These are phyloP conservation scores for Athrips mouffetella DNA, from an alignment of 2,888 invertebrate species.

Conservation along the genomic window DNA sequence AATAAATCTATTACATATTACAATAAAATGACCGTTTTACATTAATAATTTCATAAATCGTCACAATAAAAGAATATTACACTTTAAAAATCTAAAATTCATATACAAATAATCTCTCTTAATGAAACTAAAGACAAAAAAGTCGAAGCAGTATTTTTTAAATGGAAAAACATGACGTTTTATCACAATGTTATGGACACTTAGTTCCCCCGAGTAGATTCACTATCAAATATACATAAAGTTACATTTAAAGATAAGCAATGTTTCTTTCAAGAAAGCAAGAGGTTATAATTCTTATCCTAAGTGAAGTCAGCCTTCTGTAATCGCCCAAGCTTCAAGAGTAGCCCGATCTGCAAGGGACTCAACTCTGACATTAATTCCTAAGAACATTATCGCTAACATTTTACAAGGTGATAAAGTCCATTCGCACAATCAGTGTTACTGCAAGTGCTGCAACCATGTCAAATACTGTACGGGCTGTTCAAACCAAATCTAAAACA, in stretches of 20 bases:
- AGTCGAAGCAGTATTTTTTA: constrained; percentile 62
- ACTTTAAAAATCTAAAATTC: constrained; percentile 67
- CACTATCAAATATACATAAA: constrained; percentile 74
- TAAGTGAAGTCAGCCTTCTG: constrained; percentile 22
- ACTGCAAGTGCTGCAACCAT: too few relatives aligned
- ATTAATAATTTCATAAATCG: constrained; percentile 60
- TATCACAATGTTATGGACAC: constrained; percentile 77
- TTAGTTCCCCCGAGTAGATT: constrained; percentile 64
- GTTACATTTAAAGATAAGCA: constrained; percentile 68
- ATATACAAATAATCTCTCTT: constrained; percentile 76
- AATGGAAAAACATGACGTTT: constrained; percentile 73
- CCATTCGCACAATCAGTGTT: too few relatives aligned
- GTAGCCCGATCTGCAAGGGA: too few relatives aligned
- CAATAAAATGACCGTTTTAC: constrained; percentile 56
- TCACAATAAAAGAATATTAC: constrained; percentile 67
- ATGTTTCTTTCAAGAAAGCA: constrained; percentile 70
- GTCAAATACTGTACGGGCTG: too few relatives aligned
- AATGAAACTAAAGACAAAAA: constrained; percentile 61
- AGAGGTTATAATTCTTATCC: constrained; percentile 48
- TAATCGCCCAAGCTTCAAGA: constrained; percentile 22
- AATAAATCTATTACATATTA: constrained; percentile 59
- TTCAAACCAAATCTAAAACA: too few relatives aligned
- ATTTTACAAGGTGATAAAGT: too few relatives aligned
- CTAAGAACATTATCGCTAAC: too few relatives aligned
- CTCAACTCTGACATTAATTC: too few relatives aligned